Base-by-base conservation (phyloP, 2,113 vertebrate genomes). In the Ascaphus truei region DNA sequence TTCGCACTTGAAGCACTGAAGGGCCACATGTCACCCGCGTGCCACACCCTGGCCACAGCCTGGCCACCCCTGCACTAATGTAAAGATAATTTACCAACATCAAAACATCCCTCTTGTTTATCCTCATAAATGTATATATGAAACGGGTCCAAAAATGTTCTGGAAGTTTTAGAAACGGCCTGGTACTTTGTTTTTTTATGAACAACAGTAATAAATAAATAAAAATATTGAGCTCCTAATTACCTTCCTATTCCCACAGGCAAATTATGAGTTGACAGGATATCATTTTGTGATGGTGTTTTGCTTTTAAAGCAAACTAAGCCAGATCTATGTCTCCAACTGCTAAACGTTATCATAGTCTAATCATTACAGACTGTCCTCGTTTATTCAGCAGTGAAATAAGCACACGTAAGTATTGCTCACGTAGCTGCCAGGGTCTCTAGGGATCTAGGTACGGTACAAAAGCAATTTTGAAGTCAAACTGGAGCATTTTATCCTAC, bases 241-340 rank as follows among this genome's bases (percentile, higher is more conserved):
- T 3, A 68, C 9, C 43, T 27, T 23, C 3, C 10, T 27, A 36
- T 67, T 34, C 9, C 27, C 39, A 73, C 20, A 45, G 62, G 29
- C 18, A 1, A 2, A 1, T 71, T 65, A 29, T 27, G 18, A 56
- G 77, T 71, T 72, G 56, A 23, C 47, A 57, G 2, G 13, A 45
- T 68, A 29, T 66, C 20, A 34, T 18, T 58, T 45, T 72, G 7
- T 1, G 13, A 9, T 26, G 20, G 55, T 3, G 1, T 8, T 57
- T 9, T 18, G 23, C 8, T 73, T 75, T 72, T 51, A 39, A 41
- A 66, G 20, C 26, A 16, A 15, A 25, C 11, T 43, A 13, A 45
- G 16, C 37, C n/a, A 56, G 36, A 56, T 56, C 26, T 45, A 3
- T 56, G 63, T 67, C 62, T 65, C 50, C 51, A 45, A 43, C 16